phyloP scores from a whole-genome alignment of 2,888 invertebrate species.

The Leucania comma region DNA sequence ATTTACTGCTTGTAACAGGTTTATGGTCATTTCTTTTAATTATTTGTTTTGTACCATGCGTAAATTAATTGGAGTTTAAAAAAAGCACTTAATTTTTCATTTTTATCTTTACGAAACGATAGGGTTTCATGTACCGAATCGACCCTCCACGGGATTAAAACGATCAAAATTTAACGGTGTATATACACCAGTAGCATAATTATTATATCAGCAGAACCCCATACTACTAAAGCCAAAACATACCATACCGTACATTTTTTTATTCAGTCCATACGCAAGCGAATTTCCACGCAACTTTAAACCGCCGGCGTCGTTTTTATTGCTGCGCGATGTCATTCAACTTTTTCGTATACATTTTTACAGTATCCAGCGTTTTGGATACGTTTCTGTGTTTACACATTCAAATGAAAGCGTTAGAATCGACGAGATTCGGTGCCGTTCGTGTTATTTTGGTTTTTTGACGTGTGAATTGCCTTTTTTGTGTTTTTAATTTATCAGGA shows the following conservation, averaged over 20 bases:
- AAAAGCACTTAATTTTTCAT: too few species aligned
- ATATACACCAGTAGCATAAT: too few species aligned
- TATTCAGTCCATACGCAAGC: constrained; percentile 44
- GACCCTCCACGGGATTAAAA: too few species aligned
- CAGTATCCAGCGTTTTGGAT: constrained; percentile 29
- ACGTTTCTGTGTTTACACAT: constrained; percentile 44
- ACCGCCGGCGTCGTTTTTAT: constrained; percentile 67
- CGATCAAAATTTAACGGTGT: too few species aligned
- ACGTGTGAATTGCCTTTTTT: constrained; percentile 25
- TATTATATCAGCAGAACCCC: constrained; percentile 22
- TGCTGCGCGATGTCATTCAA: constrained; percentile 63
- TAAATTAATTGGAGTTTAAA: too few species aligned
- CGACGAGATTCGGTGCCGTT: constrained; percentile 4
- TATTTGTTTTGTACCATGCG: too few species aligned
- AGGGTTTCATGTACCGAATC: too few species aligned
- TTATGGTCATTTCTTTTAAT: too few species aligned
- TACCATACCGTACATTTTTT: constrained; percentile 25
- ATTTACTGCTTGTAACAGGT: too few species aligned
- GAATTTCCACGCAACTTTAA: constrained; percentile 56
- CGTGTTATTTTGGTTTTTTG: constrained; percentile 31
- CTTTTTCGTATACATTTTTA: constrained; percentile 68
- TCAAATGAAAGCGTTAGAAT: constrained; percentile 45
- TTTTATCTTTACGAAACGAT: too few species aligned
- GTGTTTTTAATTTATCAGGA: neutral
- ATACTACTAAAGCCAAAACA: neutral